Evolutionary conservation across 1,140 invertebrate genomes (phyloP), one percentile per base, ranked within the genome.

Genomic region (Choristoneura fumiferana): DNA sequence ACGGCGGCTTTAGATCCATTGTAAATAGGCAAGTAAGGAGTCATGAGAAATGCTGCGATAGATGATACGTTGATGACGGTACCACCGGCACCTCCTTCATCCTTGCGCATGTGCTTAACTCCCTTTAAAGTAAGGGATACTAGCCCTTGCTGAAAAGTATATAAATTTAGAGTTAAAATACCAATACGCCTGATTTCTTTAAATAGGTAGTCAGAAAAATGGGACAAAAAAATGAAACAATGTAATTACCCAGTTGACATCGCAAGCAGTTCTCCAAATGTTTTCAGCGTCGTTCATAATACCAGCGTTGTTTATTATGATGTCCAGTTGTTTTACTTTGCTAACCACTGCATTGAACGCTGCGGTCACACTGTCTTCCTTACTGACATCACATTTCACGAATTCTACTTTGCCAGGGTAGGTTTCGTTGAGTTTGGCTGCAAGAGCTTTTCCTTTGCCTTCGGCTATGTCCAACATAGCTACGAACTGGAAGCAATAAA

Each of bases 241-340:
- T 10, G 18, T 22, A 22, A 4, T 9, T 45, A 45, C 43, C 43
- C 43, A 49, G n/a, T 49, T 49, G n/a, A 84, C 69, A 43, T 74
- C 68, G 45, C 63, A 58, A 6, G 64, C 70, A 17, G 55, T 80
- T 59, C 69, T 76, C 70, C 70, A 84, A 58, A 70, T 40, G 33
- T 66, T 53, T 8, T 57, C 65, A 1, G 65, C 34, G 54, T 87
- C 84, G 37, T 76, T 69, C 59, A 87, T 70, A 34, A 84, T 74
- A 1, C 91, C 93, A 14, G 92, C 93, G 71, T 93, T 94, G 76
- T 94, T 94, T 45, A 94, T 87, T 33, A 93, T 87, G 10, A 94
- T 90, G 67, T 94, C 91, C 10, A 94, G 71, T 2, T 90, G 89
- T 10, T 92, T 91, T 36, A 92, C 85, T 6, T 91, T 80, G 0